Evolutionary conservation across 2,113 vertebrate species (phyloP).

Genomic region (Coptodon bakossiorum): DNA sequence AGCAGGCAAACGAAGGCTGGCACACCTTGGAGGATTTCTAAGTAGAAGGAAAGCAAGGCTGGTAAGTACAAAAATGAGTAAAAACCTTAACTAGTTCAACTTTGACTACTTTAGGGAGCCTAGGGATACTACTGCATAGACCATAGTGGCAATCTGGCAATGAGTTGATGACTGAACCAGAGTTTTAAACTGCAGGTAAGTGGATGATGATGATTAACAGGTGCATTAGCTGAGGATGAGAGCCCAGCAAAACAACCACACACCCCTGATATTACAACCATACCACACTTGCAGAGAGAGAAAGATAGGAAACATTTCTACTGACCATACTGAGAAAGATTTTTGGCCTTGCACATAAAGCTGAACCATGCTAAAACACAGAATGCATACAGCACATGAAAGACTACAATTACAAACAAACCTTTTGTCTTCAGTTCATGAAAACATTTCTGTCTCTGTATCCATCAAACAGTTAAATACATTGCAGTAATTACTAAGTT

Average conservation of each 20-base stretch:
- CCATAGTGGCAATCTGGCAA: neutral
- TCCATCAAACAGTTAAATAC: neutral
- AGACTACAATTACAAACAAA: neutral
- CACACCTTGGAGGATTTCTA: neutral
- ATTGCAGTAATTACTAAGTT: neutral
- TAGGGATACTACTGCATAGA: neutral
- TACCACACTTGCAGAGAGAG: rapidly evolving
- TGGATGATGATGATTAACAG: neutral
- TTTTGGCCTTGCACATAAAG: neutral
- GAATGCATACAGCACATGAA: too few relatives aligned
- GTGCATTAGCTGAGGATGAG: neutral
- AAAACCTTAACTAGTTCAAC: neutral
- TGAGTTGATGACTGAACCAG: neutral
- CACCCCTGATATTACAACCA: neutral
- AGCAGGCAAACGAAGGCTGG: neutral
- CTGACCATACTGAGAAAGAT: neutral
- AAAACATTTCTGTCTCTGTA: neutral
- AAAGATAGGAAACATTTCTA: neutral
- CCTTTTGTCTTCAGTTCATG: neutral
- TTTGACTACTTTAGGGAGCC: neutral
- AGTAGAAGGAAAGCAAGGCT: neutral
- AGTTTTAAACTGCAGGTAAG: neutral
- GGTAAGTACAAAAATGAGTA: neutral
- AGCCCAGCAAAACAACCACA: neutral
- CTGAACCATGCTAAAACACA: neutral